Evolutionary conservation across 2,113 vertebrate genomes (phyloP).

Genomic region (Mus pahari): DNA sequence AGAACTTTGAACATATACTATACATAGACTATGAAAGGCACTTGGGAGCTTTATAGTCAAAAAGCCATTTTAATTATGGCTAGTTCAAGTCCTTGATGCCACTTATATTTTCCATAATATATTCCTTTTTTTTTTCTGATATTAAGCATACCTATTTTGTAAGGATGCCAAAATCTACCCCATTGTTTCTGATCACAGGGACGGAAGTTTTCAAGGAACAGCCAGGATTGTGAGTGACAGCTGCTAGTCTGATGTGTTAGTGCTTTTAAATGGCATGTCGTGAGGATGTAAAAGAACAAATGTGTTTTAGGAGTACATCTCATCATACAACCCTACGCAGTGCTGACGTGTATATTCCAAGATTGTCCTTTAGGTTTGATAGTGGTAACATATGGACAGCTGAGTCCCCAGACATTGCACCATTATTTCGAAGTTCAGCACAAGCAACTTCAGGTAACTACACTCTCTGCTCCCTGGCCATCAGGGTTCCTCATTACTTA

Average conservation of each 20-base stretch:
- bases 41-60: not conserved
- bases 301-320: not conserved
- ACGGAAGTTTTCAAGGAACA: not conserved
- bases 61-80: not conserved
- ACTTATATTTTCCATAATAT: constrained; percentile 6
- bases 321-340: not conserved
- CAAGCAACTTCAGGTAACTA: not conserved
- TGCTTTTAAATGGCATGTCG: not conserved
- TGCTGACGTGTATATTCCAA: not conserved
- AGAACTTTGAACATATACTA: not conserved
- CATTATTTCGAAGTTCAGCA: not conserved
- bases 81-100: not conserved
- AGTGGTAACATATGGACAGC: not conserved
- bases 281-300: not conserved
- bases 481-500: no score
- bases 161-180: not conserved
- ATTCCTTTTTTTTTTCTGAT: not conserved
- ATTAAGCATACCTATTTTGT: not conserved
- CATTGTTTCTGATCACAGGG: not conserved
- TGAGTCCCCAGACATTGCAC: not conserved
- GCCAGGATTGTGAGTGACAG: not conserved
- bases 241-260: not conserved
- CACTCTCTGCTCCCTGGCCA: not conserved
- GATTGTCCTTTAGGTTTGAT: not conserved
- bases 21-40: not conserved